These are phyloP conservation scores for Danaus chrysippus DNA, from an alignment of 2,888 invertebrate genomes.

Conservation along the genomic window DNA sequence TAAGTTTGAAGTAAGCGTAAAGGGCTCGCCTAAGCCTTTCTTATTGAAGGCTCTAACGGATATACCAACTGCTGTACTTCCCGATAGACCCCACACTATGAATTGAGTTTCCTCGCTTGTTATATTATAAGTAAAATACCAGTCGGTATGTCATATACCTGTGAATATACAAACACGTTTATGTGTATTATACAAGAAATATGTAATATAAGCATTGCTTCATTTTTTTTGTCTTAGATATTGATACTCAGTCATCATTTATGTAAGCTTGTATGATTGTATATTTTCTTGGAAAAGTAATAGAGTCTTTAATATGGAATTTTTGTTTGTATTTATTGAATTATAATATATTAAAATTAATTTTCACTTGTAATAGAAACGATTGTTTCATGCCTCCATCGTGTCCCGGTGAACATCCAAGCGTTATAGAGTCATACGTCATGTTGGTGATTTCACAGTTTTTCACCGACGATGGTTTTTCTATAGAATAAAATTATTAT, in stretches of 20 bases:
- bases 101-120: constrained; percentile 81
- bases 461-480: constrained; percentile 83
- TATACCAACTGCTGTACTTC: constrained; percentile 79
- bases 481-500: too few species aligned
- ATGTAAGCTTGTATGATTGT: too few species aligned
- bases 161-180: neutral
- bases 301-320: too few species aligned
- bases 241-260: too few species aligned
- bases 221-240: too few species aligned
- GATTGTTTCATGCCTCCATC: constrained; percentile 84
- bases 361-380: constrained; percentile 80
- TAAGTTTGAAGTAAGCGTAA: constrained; percentile 79
- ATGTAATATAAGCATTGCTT: neutral
- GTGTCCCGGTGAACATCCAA: constrained; percentile 83
- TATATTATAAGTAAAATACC: constrained; percentile 76
- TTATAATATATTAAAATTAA: neutral
- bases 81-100: constrained; percentile 77
- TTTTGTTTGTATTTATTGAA: too few species aligned
- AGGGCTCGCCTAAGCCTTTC: constrained; percentile 83
- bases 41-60: constrained; percentile 84
- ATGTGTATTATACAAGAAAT: neutral
- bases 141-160: constrained; percentile 73
- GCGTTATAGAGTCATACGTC: constrained; percentile 81
- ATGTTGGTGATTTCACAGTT: constrained; percentile 84
- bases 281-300: too few species aligned